Evolutionary conservation across 2,797 vertebrate genomes (phyloP).

Genomic region (Gallinago solitaria): DNA sequence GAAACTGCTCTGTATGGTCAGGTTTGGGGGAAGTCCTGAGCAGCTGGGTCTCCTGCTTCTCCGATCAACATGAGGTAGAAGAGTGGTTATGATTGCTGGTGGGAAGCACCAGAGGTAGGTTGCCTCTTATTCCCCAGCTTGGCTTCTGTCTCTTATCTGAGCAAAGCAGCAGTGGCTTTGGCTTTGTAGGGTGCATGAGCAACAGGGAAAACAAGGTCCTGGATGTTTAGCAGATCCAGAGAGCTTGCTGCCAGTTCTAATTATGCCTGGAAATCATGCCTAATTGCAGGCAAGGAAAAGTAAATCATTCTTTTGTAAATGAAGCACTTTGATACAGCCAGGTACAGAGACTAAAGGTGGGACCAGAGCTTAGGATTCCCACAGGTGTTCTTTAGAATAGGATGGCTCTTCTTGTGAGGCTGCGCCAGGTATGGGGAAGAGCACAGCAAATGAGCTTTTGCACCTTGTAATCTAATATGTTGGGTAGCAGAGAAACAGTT

Average conservation of each 20-base stretch:
- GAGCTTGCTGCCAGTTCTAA: neutral
- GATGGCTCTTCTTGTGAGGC: neutral
- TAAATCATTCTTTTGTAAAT: neutral
- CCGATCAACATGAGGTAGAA: neutral
- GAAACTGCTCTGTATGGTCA: neutral
- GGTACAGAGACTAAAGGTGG: neutral
- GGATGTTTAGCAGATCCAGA: neutral
- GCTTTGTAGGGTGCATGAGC: neutral
- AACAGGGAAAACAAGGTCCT: neutral
- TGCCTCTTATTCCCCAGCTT: neutral
- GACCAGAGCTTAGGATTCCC: neutral
- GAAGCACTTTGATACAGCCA: neutral
- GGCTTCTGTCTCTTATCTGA: neutral
- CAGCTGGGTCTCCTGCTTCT: neutral
- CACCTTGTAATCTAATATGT: neutral
- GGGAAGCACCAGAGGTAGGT: neutral
- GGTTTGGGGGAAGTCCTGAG: neutral
- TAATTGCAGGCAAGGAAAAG: neutral
- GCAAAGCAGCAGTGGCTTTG: neutral
- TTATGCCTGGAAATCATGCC: neutral
- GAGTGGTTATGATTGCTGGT: neutral
- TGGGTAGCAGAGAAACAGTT: neutral
- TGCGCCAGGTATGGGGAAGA: neutral
- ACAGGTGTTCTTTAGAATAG: neutral
- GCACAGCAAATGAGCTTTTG: neutral